A percentile compares a stretch with the other conserved stretches of the same genome.
Evolutionary conservation across 1,140 invertebrate species (phyloP).

Genomic region (Sycophaga agraensis): DNA sequence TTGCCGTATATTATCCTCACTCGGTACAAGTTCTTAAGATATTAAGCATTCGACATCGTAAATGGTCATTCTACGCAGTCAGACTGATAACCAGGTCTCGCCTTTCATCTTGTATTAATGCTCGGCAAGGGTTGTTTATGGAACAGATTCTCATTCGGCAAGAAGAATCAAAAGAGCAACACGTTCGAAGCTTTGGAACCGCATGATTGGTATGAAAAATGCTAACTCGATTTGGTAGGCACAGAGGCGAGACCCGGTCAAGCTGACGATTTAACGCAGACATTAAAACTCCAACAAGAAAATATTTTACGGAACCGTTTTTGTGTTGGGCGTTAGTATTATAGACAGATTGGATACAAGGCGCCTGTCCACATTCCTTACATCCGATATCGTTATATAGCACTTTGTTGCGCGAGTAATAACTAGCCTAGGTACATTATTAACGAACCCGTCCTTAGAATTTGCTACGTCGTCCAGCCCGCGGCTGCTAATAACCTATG

Average conservation of each 20-base stretch:
- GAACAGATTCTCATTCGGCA: too few species aligned
- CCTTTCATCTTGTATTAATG: too few species aligned
- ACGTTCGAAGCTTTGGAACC: too few species aligned
- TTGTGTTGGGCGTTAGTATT: slow-evolving; percentile 1
- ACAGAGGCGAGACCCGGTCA: slow-evolving; percentile 46
- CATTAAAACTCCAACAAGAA: slow-evolving; percentile 54
- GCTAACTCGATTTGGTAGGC: too few species aligned
- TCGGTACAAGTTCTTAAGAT: slow-evolving; percentile 19
- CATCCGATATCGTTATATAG: neutral
- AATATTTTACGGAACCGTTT: slow-evolving; percentile 43
- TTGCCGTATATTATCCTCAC: slow-evolving; percentile 38
- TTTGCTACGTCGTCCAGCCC: neutral
- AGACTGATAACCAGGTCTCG: slow-evolving; percentile 34
- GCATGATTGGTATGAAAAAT: too few species aligned
- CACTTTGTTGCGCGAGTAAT: slow-evolving; percentile 1
- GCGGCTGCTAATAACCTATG: neutral
- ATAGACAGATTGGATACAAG: too few species aligned
- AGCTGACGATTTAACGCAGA: slow-evolving; percentile 45
- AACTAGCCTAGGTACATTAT: slow-evolving; percentile 1
- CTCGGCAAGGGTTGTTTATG: too few species aligned
- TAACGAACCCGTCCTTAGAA: slow-evolving; percentile 5
- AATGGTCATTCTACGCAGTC: slow-evolving; percentile 49
- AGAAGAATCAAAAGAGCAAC: too few species aligned
- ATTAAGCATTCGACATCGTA: slow-evolving; percentile 34
- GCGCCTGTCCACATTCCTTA: too few species aligned